Percentiles rank a stretch among this genome's conserved stretches.
phyloP scores from a whole-genome alignment of 2,113 vertebrate genomes.

The Myotis yumanensis region DNA sequence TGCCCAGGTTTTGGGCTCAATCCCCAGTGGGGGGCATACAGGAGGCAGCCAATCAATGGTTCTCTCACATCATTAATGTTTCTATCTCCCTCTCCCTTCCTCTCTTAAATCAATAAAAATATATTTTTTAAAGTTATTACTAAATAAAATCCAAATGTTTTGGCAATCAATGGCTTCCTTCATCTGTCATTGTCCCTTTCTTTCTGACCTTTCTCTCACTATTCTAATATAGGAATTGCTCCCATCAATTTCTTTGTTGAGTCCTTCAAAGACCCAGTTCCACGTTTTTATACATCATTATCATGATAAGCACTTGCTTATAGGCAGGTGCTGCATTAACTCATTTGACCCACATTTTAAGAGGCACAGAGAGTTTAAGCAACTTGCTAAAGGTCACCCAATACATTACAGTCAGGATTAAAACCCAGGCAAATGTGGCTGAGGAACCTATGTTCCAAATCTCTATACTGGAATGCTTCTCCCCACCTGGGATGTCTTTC shows the following conservation, averaged over 20 bases:
- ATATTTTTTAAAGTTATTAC: background rate
- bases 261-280: background rate
- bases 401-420: background rate
- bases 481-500: background rate
- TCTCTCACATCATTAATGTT: no score
- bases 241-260: background rate
- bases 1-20: no score
- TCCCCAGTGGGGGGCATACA: no score
- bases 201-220: background rate
- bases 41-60: no score
- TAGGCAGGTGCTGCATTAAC: background rate
- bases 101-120: no score
- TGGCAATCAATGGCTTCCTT: background rate
- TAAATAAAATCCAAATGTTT: conserved; percentile 22
- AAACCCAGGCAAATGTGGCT: background rate
- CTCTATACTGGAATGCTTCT: background rate
- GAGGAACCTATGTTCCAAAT: background rate
- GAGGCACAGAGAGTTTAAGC: background rate
- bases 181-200: background rate
- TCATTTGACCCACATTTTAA: conserved; percentile 23
- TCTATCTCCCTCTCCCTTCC: no score
- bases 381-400: background rate
- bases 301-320: background rate
- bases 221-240: conserved; percentile 1
- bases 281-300: background rate